Percentiles rank a stretch among this genome's conserved stretches.
Evolutionary conservation across 2,888 invertebrate genomes (phyloP).

Genomic region (Idaea straminata): DNA sequence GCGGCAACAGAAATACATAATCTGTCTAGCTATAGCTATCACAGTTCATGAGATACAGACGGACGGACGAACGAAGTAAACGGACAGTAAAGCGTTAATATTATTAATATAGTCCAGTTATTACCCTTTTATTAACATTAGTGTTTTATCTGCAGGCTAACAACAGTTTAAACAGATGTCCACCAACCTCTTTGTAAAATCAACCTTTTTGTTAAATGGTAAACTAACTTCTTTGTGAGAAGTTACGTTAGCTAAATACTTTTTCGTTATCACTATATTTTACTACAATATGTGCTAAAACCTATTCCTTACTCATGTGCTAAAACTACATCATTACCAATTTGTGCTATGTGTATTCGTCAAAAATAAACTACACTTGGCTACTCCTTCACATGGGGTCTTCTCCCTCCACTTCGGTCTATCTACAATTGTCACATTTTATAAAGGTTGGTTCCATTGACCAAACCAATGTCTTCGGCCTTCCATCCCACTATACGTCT

Average conservation of each 20-base stretch:
- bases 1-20: too few relatives aligned
- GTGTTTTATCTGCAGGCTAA: too few relatives aligned
- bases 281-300: neutral
- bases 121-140: too few relatives aligned
- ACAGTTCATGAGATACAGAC: too few relatives aligned
- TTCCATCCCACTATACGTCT: conserved; percentile 20
- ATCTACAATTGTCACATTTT: too few relatives aligned
- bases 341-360: neutral
- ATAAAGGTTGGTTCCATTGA: conserved; percentile 36
- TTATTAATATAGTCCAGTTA: too few relatives aligned
- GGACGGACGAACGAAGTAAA: too few relatives aligned
- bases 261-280: too few relatives aligned
- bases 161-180: neutral
- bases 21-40: too few relatives aligned
- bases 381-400: neutral
- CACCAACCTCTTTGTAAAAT: neutral
- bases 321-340: neutral
- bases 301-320: too few relatives aligned
- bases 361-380: neutral
- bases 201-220: neutral
- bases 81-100: too few relatives aligned
- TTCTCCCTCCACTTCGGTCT: too few relatives aligned
- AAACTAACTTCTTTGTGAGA: neutral
- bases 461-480: conserved; percentile 60
- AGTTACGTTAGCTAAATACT: neutral